Percentiles rank a stretch among this genome's conserved stretches.
Conservation (phyloP, 2,797 vertebrate genomes). For the Ataeniobius toweri region DNA sequence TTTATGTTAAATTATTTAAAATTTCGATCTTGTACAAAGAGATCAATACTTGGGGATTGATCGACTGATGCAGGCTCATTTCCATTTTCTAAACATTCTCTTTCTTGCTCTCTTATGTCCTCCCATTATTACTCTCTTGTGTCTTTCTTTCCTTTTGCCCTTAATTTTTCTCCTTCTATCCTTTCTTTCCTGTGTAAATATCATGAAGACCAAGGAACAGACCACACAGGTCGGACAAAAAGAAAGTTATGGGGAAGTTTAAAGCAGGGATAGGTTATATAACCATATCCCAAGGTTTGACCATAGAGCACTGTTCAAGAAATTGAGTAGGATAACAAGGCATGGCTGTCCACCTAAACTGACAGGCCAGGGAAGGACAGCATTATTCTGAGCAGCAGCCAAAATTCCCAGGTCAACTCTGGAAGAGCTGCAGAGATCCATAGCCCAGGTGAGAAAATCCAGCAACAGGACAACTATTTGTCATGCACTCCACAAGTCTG, state of each 20-base stretch:
- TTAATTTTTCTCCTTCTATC: too few relatives aligned
- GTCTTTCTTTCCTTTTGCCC: not conserved
- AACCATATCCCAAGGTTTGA: too few relatives aligned
- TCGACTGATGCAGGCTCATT: not conserved
- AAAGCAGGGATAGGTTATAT: too few relatives aligned
- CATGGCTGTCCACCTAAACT: too few relatives aligned
- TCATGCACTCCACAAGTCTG: not conserved
- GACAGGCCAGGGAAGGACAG: too few relatives aligned
- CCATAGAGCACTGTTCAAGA: too few relatives aligned
- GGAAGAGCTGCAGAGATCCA: not conserved
- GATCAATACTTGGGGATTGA: not conserved
- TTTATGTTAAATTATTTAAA: slow-evolving; percentile 18
- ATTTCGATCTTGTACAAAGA: not conserved
- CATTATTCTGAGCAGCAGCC: not conserved
- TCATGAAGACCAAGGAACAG: too few relatives aligned
- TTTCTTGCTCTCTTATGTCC: not conserved
- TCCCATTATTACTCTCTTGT: not conserved
- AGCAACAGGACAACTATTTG: not conserved
- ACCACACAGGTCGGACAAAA: too few relatives aligned
- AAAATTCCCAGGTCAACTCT: not conserved
- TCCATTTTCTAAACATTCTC: not conserved
- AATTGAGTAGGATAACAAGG: too few relatives aligned
- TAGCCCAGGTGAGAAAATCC: not conserved
- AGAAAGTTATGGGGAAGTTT: too few relatives aligned
- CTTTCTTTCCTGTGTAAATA: too few relatives aligned